Percentiles rank a stretch among this genome's conserved stretches.
Conservation (phyloP, 1,140 invertebrate genomes). For the Gonatopus flavifemur region DNA sequence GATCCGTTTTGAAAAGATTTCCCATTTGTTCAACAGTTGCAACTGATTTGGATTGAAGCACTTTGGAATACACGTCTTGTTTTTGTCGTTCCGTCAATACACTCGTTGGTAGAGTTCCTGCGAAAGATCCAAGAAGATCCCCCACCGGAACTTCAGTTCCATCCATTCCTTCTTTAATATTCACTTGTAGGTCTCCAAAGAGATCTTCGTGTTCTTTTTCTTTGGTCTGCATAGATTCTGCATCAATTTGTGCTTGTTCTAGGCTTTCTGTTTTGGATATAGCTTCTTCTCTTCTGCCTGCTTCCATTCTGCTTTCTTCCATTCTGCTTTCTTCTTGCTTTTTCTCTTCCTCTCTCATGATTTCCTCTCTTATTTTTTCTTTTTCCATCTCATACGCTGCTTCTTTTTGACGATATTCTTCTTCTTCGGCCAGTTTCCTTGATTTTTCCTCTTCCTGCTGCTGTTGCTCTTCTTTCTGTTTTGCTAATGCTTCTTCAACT, state of each 20-base stretch:
- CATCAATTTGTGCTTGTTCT: background rate
- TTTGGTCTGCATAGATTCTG: background rate
- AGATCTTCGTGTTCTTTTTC: background rate
- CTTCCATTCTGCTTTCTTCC: background rate
- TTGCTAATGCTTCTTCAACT: background rate
- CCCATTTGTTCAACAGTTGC: too few relatives aligned
- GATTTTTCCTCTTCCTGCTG: background rate
- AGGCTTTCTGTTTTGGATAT: background rate
- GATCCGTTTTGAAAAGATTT: conserved; percentile 26
- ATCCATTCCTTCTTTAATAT: background rate
- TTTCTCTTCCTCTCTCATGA: background rate
- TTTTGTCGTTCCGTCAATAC: background rate
- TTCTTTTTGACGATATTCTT: conserved; percentile 4
- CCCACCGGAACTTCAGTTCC: background rate
- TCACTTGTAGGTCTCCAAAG: background rate
- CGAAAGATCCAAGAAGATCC: too few relatives aligned
- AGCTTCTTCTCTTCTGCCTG: background rate
- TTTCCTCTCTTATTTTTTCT: background rate
- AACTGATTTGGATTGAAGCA: too few relatives aligned
- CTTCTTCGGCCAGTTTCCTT: background rate
- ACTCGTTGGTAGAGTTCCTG: too few relatives aligned
- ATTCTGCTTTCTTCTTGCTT: background rate
- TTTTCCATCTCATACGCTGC: background rate
- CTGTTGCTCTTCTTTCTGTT: background rate
- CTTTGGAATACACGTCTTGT: too few relatives aligned